Conservation (phyloP, 2,888 invertebrate genomes). For the Erebia aethiops region DNA sequence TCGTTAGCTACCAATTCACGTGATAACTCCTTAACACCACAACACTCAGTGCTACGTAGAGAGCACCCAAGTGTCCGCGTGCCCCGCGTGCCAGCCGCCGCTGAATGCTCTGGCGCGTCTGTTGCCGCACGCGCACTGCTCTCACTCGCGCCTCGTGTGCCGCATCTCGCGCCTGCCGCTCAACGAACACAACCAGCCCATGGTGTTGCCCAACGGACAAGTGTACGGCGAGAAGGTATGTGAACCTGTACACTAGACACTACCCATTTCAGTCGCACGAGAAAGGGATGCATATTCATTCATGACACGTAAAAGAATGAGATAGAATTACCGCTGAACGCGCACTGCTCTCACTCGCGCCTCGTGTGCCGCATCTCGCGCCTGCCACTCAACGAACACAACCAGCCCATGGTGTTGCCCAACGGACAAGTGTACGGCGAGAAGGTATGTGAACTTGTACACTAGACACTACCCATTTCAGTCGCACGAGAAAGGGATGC, state of each 20-base stretch:
- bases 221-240: slow-evolving; percentile 12
- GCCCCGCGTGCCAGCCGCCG: slow-evolving; percentile 96
- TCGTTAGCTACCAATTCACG: not conserved
- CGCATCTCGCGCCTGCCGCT: slow-evolving; percentile 94
- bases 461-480: no score
- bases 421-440: no score
- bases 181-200: slow-evolving; percentile 98
- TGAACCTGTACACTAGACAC: slow-evolving; percentile 41
- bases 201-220: slow-evolving; percentile 98
- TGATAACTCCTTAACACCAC: slow-evolving; percentile 52
- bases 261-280: no score
- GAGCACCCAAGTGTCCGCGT: slow-evolving; percentile 90
- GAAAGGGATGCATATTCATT: no score
- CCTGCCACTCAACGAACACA: no score
- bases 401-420: no score
- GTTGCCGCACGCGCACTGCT: slow-evolving; percentile 97
- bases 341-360: slow-evolving; percentile 97
- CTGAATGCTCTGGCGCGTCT: slow-evolving; percentile 92
- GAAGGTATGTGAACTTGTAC: no score
- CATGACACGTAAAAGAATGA: no score
- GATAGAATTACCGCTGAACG: slow-evolving; percentile 85
- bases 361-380: slow-evolving; percentile 96
- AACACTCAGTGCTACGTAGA: slow-evolving; percentile 88
- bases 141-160: slow-evolving; percentile 97
- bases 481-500: no score